Evolutionary conservation across 2,888 invertebrate species (phyloP).

Genomic region (Nysson spinosus): DNA sequence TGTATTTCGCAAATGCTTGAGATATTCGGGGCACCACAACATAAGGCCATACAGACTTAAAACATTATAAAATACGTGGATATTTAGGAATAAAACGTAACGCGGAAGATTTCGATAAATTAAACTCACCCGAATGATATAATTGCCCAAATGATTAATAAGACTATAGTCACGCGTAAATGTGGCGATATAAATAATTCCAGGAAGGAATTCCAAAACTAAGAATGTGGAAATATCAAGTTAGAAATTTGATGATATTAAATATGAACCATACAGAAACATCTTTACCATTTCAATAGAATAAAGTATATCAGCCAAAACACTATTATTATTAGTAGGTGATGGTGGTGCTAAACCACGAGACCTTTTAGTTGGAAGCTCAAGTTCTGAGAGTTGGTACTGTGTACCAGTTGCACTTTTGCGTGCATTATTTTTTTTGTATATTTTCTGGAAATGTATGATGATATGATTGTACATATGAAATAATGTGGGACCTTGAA

Average conservation of each 20-base stretch:
- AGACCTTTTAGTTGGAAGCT: conserved; percentile 83
- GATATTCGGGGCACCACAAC: conserved; percentile 81
- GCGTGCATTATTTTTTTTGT: conserved; percentile 79
- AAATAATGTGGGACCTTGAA: too few relatives aligned
- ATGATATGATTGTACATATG: not conserved
- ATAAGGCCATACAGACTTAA: conserved; percentile 80
- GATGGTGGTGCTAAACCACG: conserved; percentile 76
- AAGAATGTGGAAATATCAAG: conserved; percentile 63
- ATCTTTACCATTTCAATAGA: conserved; percentile 77
- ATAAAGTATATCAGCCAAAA: conserved; percentile 77
- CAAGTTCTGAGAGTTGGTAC: conserved; percentile 84
- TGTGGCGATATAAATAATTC: conserved; percentile 83
- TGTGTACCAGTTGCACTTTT: conserved; percentile 75
- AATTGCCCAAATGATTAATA: conserved; percentile 81
- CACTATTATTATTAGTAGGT: conserved; percentile 79
- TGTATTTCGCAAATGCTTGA: conserved; percentile 74
- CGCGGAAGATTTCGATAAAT: conserved; percentile 4
- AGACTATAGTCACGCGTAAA: conserved; percentile 81
- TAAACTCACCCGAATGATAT: conserved; percentile 79
- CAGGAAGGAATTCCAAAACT: conserved; percentile 86
- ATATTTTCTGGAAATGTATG: conserved; percentile 77
- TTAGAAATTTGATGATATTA: not conserved
- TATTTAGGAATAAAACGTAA: not conserved
- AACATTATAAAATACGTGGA: conserved; percentile 19
- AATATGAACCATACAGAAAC: not conserved